These are phyloP conservation scores for Bombus turneri DNA, from an alignment of 1,140 invertebrate species.

Conservation along the genomic window DNA sequence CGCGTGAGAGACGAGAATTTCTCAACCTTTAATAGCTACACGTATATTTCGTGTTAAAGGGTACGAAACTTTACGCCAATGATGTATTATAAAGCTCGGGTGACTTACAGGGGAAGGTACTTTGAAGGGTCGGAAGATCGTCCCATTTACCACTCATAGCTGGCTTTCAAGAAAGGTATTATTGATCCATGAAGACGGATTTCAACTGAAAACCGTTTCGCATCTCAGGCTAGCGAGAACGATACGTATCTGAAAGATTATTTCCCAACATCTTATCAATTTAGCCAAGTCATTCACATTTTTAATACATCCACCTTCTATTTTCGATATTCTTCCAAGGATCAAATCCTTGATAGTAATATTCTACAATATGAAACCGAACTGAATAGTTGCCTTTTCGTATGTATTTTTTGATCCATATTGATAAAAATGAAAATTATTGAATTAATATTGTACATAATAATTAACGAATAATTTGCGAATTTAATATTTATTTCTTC, in stretches of 20 bases:
- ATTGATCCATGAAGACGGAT: conserved; percentile 46
- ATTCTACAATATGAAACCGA: background rate
- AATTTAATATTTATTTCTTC: too few species aligned
- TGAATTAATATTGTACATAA: too few species aligned
- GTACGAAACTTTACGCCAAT: conserved; percentile 27
- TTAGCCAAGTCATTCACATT: conserved; percentile 20
- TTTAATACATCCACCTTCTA: background rate
- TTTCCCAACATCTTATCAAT: conserved; percentile 12
- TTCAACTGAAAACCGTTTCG: conserved; percentile 28
- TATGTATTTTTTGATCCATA: background rate
- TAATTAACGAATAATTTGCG: background rate
- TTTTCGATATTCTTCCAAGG: background rate
- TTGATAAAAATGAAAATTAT: background rate
- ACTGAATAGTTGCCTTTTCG: too few species aligned
- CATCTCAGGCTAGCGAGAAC: background rate
- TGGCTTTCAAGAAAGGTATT: conserved; percentile 50
- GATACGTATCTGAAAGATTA: conserved; percentile 17
- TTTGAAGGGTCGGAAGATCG: conserved; percentile 48
- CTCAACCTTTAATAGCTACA: conserved; percentile 13
- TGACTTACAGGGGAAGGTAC: conserved; percentile 29
- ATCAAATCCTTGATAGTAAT: background rate
- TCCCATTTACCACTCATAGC: conserved; percentile 52
- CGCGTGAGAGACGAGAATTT: background rate
- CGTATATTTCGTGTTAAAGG: conserved; percentile 43
- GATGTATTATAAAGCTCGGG: conserved; percentile 33